A percentile compares a stretch with the other conserved stretches of the same genome.
phyloP scores from a whole-genome alignment of 2,888 invertebrate species.

The Acrobasis consociella region DNA sequence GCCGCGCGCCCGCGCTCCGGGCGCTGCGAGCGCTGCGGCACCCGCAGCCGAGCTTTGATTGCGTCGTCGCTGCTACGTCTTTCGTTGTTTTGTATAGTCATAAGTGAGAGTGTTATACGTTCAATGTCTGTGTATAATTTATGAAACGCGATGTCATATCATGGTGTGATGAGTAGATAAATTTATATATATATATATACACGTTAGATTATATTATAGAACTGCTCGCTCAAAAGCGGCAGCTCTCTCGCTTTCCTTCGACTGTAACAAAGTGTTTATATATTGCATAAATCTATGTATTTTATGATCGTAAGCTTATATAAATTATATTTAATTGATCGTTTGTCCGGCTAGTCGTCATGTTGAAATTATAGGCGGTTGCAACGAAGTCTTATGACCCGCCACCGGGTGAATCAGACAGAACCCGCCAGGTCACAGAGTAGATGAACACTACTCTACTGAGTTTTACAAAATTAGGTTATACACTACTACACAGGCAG shows the following conservation, averaged over 20 bases:
- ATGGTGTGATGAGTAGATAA: constrained; percentile 63
- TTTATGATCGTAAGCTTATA: constrained; percentile 13
- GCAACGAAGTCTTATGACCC: not conserved
- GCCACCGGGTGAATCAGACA: no score
- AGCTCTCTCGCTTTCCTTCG: constrained; percentile 19
- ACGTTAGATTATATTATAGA: constrained; percentile 11
- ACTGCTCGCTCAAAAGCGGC: constrained; percentile 4
- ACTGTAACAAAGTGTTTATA: constrained; percentile 15
- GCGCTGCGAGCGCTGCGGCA: constrained; percentile 13
- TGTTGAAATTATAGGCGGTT: not conserved
- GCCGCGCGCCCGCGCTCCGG: constrained; percentile 22
- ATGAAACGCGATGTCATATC: constrained; percentile 68
- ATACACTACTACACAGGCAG: not conserved
- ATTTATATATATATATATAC: constrained; percentile 33
- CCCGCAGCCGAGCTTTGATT: constrained; percentile 5
- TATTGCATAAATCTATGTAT: constrained; percentile 13
- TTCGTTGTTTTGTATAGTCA: constrained; percentile 1
- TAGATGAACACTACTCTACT: not conserved
- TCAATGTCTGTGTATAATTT: constrained; percentile 41
- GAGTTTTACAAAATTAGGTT: not conserved
- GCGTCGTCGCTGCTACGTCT: constrained; percentile 36
- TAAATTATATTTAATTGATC: not conserved
- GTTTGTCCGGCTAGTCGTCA: not conserved
- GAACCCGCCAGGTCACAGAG: constrained; percentile 6
- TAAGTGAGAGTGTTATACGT: constrained; percentile 29